Evolutionary conservation across 2,113 vertebrate genomes (phyloP), one percentile per base, ranked within the genome.

Genomic region (Stegastes partitus): DNA sequence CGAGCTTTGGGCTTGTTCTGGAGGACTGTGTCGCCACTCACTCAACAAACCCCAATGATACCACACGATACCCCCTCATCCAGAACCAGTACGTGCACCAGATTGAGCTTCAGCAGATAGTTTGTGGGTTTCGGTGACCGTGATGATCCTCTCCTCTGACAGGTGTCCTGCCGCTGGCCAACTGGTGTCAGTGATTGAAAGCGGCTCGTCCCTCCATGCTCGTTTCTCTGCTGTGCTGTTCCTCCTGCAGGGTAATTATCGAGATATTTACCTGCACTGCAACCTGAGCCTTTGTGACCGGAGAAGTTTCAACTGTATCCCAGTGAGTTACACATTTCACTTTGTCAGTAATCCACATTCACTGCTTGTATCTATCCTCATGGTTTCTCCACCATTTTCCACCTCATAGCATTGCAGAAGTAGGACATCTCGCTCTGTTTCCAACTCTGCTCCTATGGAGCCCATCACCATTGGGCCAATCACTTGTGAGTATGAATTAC

Each of bases 11-110:
- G 5, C 31, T 88, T 10, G 84, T 92, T 69, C 63, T 94, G 66
- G 91, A 92, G 31, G 58, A 91, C 80, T 94, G 93, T 84, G 92
- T 81, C 2, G 57, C 83, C 23, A 83, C 86, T 47, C 79, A 81
- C 9, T 75, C 87, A 11, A 10, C 83, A 22, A 68, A 78, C 16
- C 59, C 86, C 14, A 15, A 79, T 2, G 42, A 79, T 42, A 47
- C 57, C n/a, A 12, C 10, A 18, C 50, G 23, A 66, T 81, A 91
- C 68, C 45, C 26, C 71, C 54, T 93, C 42, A 93, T 94, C 59
- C 63, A 79, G 19, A 89, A 91, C 82, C 89, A 90, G 93, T 93
- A 67, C 34, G 83, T 69, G 9, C 12, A 53, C 25, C 8, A 63
- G 31, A 0, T 23, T 0, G 9, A 63, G 16, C 26, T 3, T 56